A percentile compares a stretch with the other conserved stretches of the same genome.
Evolutionary conservation across 2,888 invertebrate species (phyloP).

Genomic region (Chalcis sispes): DNA sequence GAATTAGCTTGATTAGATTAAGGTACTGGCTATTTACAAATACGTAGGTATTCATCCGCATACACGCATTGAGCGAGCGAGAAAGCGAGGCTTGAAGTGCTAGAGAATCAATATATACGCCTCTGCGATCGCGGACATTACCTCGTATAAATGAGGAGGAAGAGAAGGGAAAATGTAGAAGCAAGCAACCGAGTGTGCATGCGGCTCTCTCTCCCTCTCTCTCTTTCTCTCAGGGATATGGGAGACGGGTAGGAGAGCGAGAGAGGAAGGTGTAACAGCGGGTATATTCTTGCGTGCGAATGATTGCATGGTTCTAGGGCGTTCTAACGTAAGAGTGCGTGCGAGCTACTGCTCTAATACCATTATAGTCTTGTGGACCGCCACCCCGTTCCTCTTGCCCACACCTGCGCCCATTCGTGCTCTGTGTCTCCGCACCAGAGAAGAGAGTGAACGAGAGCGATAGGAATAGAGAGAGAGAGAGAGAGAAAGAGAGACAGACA

Average conservation of each 20-base stretch:
- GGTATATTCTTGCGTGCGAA: constrained; percentile 67
- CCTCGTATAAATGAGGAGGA: constrained; percentile 1
- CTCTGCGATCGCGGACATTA: constrained; percentile 53
- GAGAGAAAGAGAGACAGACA: too few relatives aligned
- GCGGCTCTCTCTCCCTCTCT: too few relatives aligned
- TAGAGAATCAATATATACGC: constrained; percentile 57
- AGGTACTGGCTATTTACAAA: constrained; percentile 6
- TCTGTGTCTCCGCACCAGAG: background rate
- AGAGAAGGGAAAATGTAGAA: background rate
- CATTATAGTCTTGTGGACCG: constrained; percentile 59
- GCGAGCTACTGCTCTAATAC: constrained; percentile 63
- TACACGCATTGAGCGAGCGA: background rate
- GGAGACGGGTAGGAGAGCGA: background rate
- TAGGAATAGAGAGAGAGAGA: too few relatives aligned
- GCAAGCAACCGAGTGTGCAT: constrained; percentile 5
- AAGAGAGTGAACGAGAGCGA: too few relatives aligned
- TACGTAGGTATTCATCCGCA: background rate
- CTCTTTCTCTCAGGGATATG: too few relatives aligned
- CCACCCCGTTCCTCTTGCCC: background rate
- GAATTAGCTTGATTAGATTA: constrained; percentile 45
- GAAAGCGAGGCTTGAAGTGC: constrained; percentile 20
- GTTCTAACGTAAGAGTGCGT: constrained; percentile 60
- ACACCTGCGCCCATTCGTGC: background rate
- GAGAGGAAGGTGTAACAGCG: constrained; percentile 51
- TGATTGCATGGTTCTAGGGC: constrained; percentile 68